Percentiles rank a stretch among this genome's conserved stretches.
Conservation (phyloP, 1,140 invertebrate species). For the Cydia strobilella region DNA sequence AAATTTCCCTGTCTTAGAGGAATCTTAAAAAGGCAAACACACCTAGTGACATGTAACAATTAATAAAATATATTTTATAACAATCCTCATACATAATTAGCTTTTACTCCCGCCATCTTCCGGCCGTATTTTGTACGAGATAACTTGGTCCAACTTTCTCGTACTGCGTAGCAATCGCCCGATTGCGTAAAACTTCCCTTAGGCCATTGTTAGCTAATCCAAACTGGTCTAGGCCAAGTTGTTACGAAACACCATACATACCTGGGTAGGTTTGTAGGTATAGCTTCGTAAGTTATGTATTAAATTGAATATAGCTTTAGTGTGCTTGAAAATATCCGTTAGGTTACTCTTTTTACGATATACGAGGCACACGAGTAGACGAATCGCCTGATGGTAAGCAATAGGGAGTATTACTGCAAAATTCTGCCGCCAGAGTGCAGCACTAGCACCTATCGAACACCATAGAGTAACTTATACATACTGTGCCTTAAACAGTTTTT, state of each 20-base stretch:
- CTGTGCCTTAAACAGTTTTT: too few relatives aligned
- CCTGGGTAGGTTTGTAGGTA: too few relatives aligned
- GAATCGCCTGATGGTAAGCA: too few relatives aligned
- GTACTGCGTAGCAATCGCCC: not conserved
- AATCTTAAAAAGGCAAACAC: not conserved
- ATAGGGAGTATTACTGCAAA: too few relatives aligned
- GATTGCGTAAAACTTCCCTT: conserved; percentile 24
- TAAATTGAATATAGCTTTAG: not conserved
- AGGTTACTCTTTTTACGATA: too few relatives aligned
- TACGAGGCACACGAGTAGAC: too few relatives aligned
- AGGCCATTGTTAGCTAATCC: conserved; percentile 20
- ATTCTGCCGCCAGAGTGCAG: too few relatives aligned
- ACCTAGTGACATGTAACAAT: not conserved
- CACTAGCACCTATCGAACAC: too few relatives aligned
- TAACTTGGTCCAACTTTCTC: not conserved
- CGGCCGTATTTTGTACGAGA: not conserved
- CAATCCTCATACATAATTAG: too few relatives aligned
- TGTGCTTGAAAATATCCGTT: not conserved
- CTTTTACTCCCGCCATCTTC: conserved; percentile 4
- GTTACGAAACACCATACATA: not conserved
- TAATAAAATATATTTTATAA: not conserved
- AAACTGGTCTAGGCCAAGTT: conserved; percentile 13
- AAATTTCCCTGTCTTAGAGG: too few relatives aligned
- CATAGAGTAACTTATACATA: too few relatives aligned
- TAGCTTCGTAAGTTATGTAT: not conserved